A percentile compares a stretch with the other conserved stretches of the same genome.
phyloP scores from a whole-genome alignment of 1,140 invertebrate genomes.

The Lamellibrachia luymesi region DNA sequence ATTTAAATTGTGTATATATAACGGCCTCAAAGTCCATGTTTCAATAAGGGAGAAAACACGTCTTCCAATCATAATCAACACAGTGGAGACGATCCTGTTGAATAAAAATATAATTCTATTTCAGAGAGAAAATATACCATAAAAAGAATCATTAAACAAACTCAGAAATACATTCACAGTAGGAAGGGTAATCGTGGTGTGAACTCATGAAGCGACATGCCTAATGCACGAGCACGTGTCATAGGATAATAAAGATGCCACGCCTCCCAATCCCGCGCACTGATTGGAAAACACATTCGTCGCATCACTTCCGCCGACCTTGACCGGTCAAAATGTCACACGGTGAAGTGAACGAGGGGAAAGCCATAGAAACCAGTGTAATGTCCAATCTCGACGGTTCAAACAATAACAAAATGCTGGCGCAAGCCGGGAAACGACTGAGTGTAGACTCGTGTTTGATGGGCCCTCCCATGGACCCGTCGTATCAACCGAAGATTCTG shows the following conservation, averaged over 20 bases:
- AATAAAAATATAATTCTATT: no score
- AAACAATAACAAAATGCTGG: background rate
- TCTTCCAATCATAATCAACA: no score
- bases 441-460: background rate
- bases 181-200: background rate
- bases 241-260: background rate
- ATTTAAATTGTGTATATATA: no score
- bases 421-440: background rate
- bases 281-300: background rate
- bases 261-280: background rate
- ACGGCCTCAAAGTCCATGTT: no score
- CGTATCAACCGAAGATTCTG: constrained; percentile 3
- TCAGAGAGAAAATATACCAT: no score
- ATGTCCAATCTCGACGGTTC: background rate
- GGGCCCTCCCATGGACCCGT: background rate
- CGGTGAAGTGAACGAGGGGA: background rate
- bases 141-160: no score
- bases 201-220: background rate
- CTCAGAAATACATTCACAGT: background rate
- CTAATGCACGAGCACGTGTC: background rate
- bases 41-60: no score
- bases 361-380: background rate
- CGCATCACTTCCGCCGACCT: background rate
- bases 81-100: no score
- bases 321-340: background rate